A percentile compares a stretch with the other conserved stretches of the same genome.
Conservation (phyloP, 2,113 vertebrate genomes). For the Petrocephalus microphthalmus region DNA sequence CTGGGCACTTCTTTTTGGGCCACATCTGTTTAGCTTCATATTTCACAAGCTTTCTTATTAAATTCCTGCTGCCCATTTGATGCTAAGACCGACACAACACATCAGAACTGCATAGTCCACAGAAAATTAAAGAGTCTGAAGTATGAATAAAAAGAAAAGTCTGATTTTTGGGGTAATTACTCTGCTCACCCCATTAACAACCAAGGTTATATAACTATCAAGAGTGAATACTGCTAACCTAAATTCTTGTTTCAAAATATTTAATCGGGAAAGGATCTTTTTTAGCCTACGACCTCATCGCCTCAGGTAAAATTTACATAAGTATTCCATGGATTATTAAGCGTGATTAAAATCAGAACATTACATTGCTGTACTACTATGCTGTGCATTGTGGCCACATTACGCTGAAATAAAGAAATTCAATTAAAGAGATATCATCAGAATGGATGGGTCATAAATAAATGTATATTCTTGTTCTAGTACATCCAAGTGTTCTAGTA, state of each 20-base stretch:
- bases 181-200: slow-evolving; percentile 31
- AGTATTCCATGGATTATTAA: slow-evolving; percentile 34
- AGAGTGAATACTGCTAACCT: slow-evolving; percentile 24
- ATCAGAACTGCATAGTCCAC: not conserved
- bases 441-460: not conserved
- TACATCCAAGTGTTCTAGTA: slow-evolving; percentile 9
- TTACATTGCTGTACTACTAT: slow-evolving; percentile 36
- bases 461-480: not conserved
- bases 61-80: not conserved
- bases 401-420: not conserved
- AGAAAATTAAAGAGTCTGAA: slow-evolving; percentile 14
- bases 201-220: slow-evolving; percentile 17
- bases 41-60: slow-evolving; percentile 13
- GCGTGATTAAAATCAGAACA: slow-evolving; percentile 32
- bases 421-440: not conserved
- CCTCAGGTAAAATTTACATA: slow-evolving; percentile 37
- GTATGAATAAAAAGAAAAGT: slow-evolving; percentile 29
- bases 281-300: slow-evolving; percentile 26
- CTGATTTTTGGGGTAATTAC: slow-evolving; percentile 26
- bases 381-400: slow-evolving; percentile 32
- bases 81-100: not conserved
- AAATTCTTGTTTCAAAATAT: slow-evolving; percentile 37
- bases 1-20: not conserved
- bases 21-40: slow-evolving; percentile 12
- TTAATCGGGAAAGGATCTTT: slow-evolving; percentile 42